phyloP scores from a whole-genome alignment of 2,888 invertebrate genomes.

The Luperina testacea region DNA sequence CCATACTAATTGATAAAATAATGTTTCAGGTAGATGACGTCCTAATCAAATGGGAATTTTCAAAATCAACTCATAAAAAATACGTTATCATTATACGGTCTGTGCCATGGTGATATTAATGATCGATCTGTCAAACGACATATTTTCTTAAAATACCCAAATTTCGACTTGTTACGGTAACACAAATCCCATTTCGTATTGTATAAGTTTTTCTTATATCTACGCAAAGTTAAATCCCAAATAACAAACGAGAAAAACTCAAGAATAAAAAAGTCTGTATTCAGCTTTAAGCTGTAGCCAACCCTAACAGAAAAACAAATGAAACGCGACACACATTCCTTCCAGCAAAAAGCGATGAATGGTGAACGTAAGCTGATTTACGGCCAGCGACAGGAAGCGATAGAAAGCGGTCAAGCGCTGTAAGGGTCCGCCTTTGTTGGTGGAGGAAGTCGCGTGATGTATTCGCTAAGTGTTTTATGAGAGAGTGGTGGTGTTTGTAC shows the following conservation, averaged over 20 bases:
- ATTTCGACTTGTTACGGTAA: not conserved
- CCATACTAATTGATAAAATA: not conserved
- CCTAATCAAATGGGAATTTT: not conserved
- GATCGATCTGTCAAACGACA: not conserved
- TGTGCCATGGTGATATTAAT: not conserved
- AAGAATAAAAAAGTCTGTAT: not conserved
- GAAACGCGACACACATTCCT: constrained; percentile 47
- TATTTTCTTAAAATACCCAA: not conserved
- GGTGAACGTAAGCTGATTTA: constrained; percentile 61
- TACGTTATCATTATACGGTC: not conserved
- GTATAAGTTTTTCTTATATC: not conserved
- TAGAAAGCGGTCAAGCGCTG: constrained; percentile 69
- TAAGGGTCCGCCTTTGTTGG: constrained; percentile 60
- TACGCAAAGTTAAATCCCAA: not conserved
- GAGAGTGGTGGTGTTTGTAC: constrained; percentile 6
- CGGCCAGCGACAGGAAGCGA: constrained; percentile 59
- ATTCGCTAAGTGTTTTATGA: constrained; percentile 58
- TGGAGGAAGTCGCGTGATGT: constrained; percentile 55
- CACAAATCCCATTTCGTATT: not conserved
- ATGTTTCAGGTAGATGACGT: not conserved
- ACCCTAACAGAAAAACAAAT: constrained; percentile 57
- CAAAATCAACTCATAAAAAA: not conserved
- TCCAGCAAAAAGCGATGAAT: constrained; percentile 63
- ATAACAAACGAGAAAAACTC: not conserved
- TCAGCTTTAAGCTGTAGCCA: constrained; percentile 9